phyloP scores from a whole-genome alignment of 2,797 vertebrate genomes.

The Muscicapa comitata region DNA sequence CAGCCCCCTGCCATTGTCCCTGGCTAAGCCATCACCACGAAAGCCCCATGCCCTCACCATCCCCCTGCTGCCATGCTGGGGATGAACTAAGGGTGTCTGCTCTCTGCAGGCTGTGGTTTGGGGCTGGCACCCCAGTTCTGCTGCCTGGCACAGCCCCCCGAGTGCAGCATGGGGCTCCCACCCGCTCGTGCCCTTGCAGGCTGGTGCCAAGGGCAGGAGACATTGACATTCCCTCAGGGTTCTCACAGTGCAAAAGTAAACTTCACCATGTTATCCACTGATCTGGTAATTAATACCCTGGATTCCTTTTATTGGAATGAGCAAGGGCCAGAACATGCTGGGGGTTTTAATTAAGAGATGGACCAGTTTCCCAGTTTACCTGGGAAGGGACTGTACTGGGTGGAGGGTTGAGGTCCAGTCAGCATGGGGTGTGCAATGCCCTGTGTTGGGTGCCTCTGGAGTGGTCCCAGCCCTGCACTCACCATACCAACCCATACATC shows the following conservation, averaged over 20 bases:
- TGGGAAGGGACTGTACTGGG: not conserved
- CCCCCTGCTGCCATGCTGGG: rapidly evolving
- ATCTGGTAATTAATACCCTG: slow-evolving; percentile 62
- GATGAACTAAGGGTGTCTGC: rapidly evolving
- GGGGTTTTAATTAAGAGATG: slow-evolving; percentile 45
- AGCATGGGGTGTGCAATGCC: not conserved
- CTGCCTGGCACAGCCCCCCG: not conserved
- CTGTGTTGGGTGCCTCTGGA: rapidly evolving
- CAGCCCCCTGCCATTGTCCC: rapidly evolving
- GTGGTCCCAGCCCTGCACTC: not conserved
- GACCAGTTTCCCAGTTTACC: not conserved
- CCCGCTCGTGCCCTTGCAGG: rapidly evolving
- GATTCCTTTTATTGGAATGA: slow-evolving; percentile 18
- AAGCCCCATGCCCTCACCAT: rapidly evolving
- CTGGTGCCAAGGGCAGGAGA: not conserved
- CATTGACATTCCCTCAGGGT: not conserved
- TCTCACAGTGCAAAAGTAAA: not conserved
- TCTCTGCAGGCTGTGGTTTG: not conserved
- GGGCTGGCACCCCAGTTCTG: rapidly evolving
- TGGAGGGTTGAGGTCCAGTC: rapidly evolving
- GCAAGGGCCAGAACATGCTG: not conserved
- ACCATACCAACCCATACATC: not conserved
- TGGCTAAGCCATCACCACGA: not conserved
- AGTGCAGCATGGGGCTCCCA: rapidly evolving
- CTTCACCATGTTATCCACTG: not conserved